Evolutionary conservation across 2,797 vertebrate genomes (phyloP), one percentile per base, ranked within the genome.

Genomic region (Pelodytes ibericus): DNA sequence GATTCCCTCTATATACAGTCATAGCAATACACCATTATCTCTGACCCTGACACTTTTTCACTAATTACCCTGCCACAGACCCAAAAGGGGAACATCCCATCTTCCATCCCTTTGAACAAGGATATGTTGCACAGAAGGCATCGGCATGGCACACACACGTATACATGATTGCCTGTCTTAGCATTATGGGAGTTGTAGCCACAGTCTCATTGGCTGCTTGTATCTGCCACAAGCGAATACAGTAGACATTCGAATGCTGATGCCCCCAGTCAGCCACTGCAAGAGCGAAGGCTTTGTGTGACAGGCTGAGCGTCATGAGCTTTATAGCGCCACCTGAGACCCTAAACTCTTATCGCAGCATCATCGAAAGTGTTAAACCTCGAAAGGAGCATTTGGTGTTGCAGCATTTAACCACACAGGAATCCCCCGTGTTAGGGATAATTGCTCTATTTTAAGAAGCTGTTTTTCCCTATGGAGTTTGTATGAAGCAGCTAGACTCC

Each of bases 381-480:
- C 3, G 27, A 30, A 60, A 36, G 6, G 2, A 24, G 33, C 69
- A 29, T 44, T 57, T 29, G 33, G 68, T 20, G 70, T 4, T 49
- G 57, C 57, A 49, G 70, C 58, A 31, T 62, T 51, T 72, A 72
- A 51, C 41, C 53, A 29, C 63, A 33, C 72, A 75, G 64, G 64
- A 30, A 30, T 75, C 64, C 72, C 51, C 16, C 24, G 24, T 29
- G n/a, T n/a, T 22, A 13, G 15, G 27, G n/a, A 66, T 30, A 39
- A 66, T 44, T 57, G 72, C 62, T 74, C 72, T 66, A 59, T 66
- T 66, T 66, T 59, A 66, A 41, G 72, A 16, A 31, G 25, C 62
- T 24, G 25, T 16, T 30, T 1, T 9, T 31, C 63, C 63, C 49
- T 20, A 18, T 16, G 72, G 72, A 63, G 18, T 26, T 18, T 24